Evolutionary conservation across 2,113 vertebrate species (phyloP), one percentile per base, ranked within the genome.

Genomic region (Piprites chloris): DNA sequence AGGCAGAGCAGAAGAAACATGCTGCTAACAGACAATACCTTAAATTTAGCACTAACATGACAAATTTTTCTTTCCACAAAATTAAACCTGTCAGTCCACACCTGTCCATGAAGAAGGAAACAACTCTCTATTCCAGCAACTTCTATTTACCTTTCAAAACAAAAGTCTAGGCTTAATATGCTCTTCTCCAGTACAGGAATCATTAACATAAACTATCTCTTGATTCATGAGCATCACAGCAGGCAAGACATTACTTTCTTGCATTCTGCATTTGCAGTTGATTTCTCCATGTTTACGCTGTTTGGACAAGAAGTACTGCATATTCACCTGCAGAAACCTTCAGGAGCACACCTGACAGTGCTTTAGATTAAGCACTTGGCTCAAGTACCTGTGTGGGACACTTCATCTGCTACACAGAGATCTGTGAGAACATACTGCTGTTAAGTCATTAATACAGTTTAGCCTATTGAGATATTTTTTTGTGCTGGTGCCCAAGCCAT

Each of bases 221-320:
- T 30, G 33, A 94, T 83, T 96, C 72, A 88, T 47, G 44, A 95
- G 19, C 63, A 92, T 59, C 87, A 74, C 82, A 94, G 73, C 72
- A 93, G 95, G 71, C 17, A 73, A 65, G 56, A 65, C 46, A 63
- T 66, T 73, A 32, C 39, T 37, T 68, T 89, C 50, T 46, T 33
- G 59, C 33, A 9, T 22, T 52, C 56, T 44, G 71, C 50, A 77
- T 56, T 67, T 50, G 37, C 24, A 56, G 50, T 27, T 93, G 75
- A 44, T 74, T 93, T 91, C 84, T 49, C 61, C 44, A 47, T 5
- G 30, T 71, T 73, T 61, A 35, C 13, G n/a, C 39, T 77, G 20
- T 33, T 81, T 0, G 0, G 56, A 46, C 37, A 39, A 65, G 26
- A 2, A 76, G 23, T 5, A 52, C 0, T 2, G 50, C 26, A 19